Conservation (phyloP, 2,797 vertebrate genomes). For the Ibycter americanus region DNA sequence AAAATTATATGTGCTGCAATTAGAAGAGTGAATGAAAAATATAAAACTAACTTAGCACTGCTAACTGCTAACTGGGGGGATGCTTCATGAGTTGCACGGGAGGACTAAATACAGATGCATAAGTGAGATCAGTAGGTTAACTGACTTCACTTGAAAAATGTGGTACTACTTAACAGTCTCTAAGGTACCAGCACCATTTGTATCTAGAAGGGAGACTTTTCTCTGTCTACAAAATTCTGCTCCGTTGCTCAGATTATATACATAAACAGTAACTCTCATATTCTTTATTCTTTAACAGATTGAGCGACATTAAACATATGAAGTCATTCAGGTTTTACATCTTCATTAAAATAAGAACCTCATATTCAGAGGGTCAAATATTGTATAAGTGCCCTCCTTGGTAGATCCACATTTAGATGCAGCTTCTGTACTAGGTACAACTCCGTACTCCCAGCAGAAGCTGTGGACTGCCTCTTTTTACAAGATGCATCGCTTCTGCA, state of each 20-base stretch:
- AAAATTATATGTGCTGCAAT: neutral
- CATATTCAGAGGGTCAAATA: neutral
- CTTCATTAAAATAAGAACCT: neutral
- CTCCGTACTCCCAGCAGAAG: neutral
- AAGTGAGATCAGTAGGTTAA: neutral
- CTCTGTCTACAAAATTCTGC: neutral
- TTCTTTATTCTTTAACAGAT: neutral
- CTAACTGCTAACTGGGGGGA: neutral
- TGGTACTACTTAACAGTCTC: neutral
- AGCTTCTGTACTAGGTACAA: neutral
- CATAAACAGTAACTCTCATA: neutral
- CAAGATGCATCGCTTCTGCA: neutral
- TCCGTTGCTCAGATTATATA: neutral
- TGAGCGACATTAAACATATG: neutral
- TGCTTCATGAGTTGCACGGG: neutral
- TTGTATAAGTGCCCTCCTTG: neutral
- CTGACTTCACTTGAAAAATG: neutral
- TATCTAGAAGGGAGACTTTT: neutral
- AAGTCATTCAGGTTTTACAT: neutral
- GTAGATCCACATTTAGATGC: neutral
- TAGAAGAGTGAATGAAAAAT: neutral
- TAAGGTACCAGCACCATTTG: neutral
- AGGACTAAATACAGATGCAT: neutral
- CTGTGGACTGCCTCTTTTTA: neutral
- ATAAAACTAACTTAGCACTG: neutral